Evolutionary conservation across 1,140 invertebrate genomes (phyloP).

Genomic region (Drosophila nikananu): DNA sequence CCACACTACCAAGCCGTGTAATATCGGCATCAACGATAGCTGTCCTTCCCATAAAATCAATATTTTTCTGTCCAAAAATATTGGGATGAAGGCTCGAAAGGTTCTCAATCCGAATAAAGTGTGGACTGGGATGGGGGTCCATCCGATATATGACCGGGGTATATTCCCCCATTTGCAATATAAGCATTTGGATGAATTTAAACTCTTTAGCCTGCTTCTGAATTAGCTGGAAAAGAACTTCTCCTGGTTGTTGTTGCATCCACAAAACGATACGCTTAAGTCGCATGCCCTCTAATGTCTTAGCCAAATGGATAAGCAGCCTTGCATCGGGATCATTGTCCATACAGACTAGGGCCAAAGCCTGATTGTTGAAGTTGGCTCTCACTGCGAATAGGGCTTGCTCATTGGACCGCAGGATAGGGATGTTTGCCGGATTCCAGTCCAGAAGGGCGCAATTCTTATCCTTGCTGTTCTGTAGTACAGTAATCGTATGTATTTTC

Average conservation of each 20-base stretch:
- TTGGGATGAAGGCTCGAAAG: background rate
- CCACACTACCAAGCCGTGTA: background rate
- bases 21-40: background rate
- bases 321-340: background rate
- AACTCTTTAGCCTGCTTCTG: background rate
- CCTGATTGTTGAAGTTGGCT: background rate
- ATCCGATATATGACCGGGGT: slow-evolving; percentile 5
- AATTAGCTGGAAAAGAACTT: background rate
- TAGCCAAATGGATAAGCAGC: slow-evolving; percentile 16
- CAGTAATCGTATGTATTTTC: background rate
- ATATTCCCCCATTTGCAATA: slow-evolving; percentile 5
- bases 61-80: background rate
- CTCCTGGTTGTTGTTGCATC: background rate
- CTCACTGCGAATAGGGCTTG: background rate
- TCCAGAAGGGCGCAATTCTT: background rate
- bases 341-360: slow-evolving; percentile 36
- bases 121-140: background rate
- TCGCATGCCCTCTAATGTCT: slow-evolving; percentile 10
- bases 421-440: slow-evolving; percentile 1
- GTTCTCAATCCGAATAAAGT: background rate
- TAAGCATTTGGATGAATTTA: slow-evolving; percentile 17
- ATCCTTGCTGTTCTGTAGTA: background rate
- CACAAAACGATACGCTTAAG: slow-evolving; percentile 10
- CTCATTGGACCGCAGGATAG: slow-evolving; percentile 8
- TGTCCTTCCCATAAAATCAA: background rate